Conservation (phyloP, 2,797 vertebrate species). For the Pterois miles region DNA sequence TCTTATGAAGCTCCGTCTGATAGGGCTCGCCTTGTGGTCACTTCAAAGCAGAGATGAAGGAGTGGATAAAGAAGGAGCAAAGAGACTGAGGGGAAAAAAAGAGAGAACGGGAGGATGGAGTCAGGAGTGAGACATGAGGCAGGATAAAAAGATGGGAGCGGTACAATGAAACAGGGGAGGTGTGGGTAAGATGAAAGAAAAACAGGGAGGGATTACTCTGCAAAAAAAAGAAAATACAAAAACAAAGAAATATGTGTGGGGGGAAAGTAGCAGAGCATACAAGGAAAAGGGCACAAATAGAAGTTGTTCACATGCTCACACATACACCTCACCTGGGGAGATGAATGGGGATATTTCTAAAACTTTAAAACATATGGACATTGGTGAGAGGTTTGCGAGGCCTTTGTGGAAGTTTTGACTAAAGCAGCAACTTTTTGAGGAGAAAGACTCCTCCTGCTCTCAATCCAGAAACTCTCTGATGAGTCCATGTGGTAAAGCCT, state of each 20-base stretch:
- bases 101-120: neutral
- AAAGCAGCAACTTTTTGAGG: slow-evolving; percentile 28
- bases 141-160: slow-evolving; percentile 12
- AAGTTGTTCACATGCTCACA: neutral
- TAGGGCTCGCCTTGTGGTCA: slow-evolving; percentile 57
- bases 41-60: slow-evolving; percentile 57
- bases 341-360: slow-evolving; percentile 3
- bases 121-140: slow-evolving; percentile 7
- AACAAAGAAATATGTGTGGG: slow-evolving; percentile 11
- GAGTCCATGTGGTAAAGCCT: slow-evolving; percentile 36
- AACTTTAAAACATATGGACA: neutral
- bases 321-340: slow-evolving; percentile 22
- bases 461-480: slow-evolving; percentile 38
- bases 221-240: neutral
- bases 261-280: neutral
- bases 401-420: neutral
- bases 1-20: slow-evolving; percentile 40
- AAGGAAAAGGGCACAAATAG: neutral
- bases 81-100: neutral
- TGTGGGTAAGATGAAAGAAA: slow-evolving; percentile 39
- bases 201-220: slow-evolving; percentile 4
- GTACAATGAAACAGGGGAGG: slow-evolving; percentile 19
- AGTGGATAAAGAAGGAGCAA: slow-evolving; percentile 40
- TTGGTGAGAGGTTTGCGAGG: slow-evolving; percentile 1
- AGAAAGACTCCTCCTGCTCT: slow-evolving; percentile 29